A percentile compares a stretch with the other conserved stretches of the same genome.
These are phyloP conservation scores for Microdon myrmicae DNA, from an alignment of 2,888 invertebrate genomes.

Conservation along the genomic window DNA sequence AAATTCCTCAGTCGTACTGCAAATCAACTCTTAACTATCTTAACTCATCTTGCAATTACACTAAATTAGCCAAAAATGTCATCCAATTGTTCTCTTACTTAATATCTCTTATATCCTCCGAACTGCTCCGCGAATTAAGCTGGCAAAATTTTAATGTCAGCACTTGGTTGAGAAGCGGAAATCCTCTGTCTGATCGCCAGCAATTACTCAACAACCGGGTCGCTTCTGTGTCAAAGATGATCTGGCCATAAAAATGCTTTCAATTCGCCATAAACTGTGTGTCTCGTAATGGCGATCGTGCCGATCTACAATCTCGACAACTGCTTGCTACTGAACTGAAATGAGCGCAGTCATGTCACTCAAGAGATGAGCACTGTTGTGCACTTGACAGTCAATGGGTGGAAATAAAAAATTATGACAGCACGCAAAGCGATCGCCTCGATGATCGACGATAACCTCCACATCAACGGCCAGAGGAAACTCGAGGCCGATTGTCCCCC, in stretches of 20 bases:
- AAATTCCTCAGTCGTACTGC: no score
- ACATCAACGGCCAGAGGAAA: no score
- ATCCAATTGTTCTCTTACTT: no score
- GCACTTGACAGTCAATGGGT: slow-evolving; percentile 21
- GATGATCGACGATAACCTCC: slow-evolving; percentile 37
- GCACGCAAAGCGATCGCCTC: slow-evolving; percentile 26
- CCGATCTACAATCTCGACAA: slow-evolving; percentile 23
- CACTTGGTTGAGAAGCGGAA: slow-evolving; percentile 30
- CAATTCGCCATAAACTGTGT: slow-evolving; percentile 26
- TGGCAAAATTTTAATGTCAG: no score
- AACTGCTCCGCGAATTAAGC: no score
- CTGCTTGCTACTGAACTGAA: slow-evolving; percentile 19
- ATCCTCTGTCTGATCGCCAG: slow-evolving; percentile 24
- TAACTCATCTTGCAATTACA: no score
- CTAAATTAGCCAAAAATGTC: no score
- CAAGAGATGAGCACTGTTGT: slow-evolving; percentile 18
- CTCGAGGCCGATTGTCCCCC: no score
- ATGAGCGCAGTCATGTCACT: slow-evolving; percentile 23
- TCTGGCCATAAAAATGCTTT: slow-evolving; percentile 28
- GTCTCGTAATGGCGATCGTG: background rate
- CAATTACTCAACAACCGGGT: slow-evolving; percentile 16
- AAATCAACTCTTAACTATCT: no score
- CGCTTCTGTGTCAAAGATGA: slow-evolving; percentile 43
- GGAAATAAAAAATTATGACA: slow-evolving; percentile 35
- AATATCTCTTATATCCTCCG: no score